Conservation (phyloP, 1,140 invertebrate genomes). For the Bombus waltoni region DNA sequence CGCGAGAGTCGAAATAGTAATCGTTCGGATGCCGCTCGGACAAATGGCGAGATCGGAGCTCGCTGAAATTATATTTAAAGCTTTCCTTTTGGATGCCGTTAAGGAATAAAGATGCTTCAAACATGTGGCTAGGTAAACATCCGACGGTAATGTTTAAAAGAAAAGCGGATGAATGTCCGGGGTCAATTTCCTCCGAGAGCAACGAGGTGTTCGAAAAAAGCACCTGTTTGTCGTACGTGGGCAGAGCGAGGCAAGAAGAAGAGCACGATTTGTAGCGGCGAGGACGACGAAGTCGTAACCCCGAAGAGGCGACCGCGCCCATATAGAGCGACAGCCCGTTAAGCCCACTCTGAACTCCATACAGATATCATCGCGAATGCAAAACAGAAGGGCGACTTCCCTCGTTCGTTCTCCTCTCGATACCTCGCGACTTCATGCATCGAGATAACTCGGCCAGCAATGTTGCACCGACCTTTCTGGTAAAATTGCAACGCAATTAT, state of each 20-base stretch:
- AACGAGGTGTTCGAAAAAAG: slow-evolving; percentile 26
- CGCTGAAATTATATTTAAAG: background rate
- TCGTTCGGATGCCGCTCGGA: background rate
- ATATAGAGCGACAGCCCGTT: slow-evolving; percentile 64
- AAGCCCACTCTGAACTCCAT: slow-evolving; percentile 56
- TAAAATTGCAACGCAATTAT: slow-evolving; percentile 54
- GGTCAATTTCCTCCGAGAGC: background rate
- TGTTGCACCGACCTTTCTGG: slow-evolving; percentile 30
- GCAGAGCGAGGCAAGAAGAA: slow-evolving; percentile 27
- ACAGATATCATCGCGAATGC: slow-evolving; percentile 68
- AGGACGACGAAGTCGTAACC: slow-evolving; percentile 53
- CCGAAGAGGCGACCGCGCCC: slow-evolving; percentile 63
- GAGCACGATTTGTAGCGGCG: slow-evolving; percentile 18
- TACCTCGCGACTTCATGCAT: slow-evolving; percentile 35
- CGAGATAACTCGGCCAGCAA: slow-evolving; percentile 38
- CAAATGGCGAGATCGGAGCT: background rate
- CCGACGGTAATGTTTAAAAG: background rate
- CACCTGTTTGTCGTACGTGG: slow-evolving; percentile 53
- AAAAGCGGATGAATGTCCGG: no score
- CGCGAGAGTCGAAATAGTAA: slow-evolving; percentile 54
- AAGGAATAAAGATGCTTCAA: background rate
- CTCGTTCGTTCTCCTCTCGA: slow-evolving; percentile 46
- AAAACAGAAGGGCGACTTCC: slow-evolving; percentile 61
- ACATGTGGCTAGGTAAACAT: background rate
- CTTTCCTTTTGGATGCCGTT: background rate